phyloP scores from a whole-genome alignment of 2,797 vertebrate genomes.

The Austrolebias charrua region DNA sequence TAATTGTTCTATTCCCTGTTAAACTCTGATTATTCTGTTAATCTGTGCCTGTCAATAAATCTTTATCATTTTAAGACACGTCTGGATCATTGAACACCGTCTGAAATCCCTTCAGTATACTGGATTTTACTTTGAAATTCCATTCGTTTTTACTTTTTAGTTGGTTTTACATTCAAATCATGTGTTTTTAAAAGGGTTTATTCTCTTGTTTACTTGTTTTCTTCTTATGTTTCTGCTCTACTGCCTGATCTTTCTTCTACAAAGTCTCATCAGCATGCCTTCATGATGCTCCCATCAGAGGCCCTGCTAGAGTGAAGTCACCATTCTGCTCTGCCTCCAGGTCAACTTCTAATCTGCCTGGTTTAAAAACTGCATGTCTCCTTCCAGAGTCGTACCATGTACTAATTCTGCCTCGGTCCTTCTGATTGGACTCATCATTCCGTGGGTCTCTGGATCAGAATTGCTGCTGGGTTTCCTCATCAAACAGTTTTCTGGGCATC shows the following conservation, averaged over 20 bases:
- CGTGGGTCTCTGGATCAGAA: background rate
- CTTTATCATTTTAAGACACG: no score
- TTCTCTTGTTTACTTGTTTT: no score
- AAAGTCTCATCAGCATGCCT: no score
- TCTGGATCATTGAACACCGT: no score
- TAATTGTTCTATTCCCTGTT: no score
- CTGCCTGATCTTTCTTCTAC: no score
- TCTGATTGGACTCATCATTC: background rate
- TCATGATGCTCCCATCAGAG: background rate
- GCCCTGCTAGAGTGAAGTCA: background rate
- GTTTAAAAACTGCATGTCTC: background rate
- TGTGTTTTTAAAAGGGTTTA: background rate
- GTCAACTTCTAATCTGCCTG: background rate
- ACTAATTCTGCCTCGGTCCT: background rate
- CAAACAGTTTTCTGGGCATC: background rate
- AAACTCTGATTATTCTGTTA: no score
- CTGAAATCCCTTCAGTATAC: no score
- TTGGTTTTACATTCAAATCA: background rate
- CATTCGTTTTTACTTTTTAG: background rate
- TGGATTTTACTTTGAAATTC: background rate
- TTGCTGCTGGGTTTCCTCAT: background rate
- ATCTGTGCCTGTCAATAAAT: no score
- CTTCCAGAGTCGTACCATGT: background rate
- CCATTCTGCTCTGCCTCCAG: background rate
- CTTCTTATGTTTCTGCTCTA: no score